Base-by-base conservation (phyloP, 2,888 invertebrate genomes). In the Strigamia crassipes region DNA sequence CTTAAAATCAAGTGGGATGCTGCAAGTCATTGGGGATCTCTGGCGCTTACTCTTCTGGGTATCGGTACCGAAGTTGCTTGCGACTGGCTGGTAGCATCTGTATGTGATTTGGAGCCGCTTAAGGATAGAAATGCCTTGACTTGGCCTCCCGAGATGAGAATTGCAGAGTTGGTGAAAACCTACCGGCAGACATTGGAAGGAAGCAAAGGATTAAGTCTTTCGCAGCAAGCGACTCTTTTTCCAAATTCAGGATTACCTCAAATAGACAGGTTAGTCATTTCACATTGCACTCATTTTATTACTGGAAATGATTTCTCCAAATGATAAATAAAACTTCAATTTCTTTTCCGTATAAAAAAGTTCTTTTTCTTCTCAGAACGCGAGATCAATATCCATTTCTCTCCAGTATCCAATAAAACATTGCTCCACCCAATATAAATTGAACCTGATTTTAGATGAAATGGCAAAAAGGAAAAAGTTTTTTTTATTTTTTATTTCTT, bases 1-100 rank as follows among this genome's bases (percentile, higher is more conserved):
- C 66, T 41, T 6, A 81, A 81, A 41, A 73, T 81, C 38, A 81
- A 81, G 38, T 81, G 81, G 81, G 81, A 81, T 73, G 81, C 81
- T 27, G 73, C 81, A 15, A 73, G 81, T 21, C 81, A 81, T 38
- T 81, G 81, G 81, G 81, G 81, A 38, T 66, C 81, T 15, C 46
- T 81, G 73, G 73, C 46, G 13, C 41, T 46, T 4, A 81, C 81
- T 23, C 73, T 81, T 10, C 23, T 81, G 66, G 73, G 81, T 12
- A 73, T 81, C 9, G 81, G 81, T 13, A 81, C 81, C 0, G 81
- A 81, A 23, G 73, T 81, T 23, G 81, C 81, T 23, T 81, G 81
- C 41, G 81, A 81, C 23, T 81, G 81, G 81, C 73, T 81, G 34
- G 38, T 38, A 21, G 81, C 66, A 31, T 66, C 81, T 15, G 81